Evolutionary conservation across 2,888 invertebrate genomes (phyloP).

Genomic region (Lottia scabra): DNA sequence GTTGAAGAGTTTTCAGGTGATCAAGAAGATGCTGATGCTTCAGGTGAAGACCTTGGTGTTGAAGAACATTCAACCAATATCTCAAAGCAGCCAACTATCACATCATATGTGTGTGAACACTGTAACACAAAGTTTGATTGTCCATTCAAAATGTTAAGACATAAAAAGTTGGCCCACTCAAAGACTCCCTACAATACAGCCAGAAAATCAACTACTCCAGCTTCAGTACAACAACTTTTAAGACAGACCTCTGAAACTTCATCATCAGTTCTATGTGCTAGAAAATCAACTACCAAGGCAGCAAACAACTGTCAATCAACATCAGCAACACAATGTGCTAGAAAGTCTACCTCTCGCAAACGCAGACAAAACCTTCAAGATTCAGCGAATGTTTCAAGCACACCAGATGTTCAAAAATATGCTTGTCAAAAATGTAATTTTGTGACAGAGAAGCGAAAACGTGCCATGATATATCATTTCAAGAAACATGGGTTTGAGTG

Average conservation of each 20-base stretch:
- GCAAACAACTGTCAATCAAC: too few relatives aligned
- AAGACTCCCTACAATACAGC: not conserved
- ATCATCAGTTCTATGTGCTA: not conserved
- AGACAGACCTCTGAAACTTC: not conserved
- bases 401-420: not conserved
- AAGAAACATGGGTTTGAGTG: constrained; percentile 3
- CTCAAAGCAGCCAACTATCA: not conserved
- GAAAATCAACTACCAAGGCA: not conserved
- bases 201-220: not conserved
- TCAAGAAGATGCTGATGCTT: not conserved
- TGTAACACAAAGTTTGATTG: not conserved
- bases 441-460: not conserved
- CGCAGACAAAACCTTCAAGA: not conserved
- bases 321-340: not conserved
- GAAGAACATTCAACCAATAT: not conserved
- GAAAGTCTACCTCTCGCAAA: not conserved
- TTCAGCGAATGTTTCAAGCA: not conserved
- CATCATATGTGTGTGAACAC: not conserved
- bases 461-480: constrained; percentile 7
- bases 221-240: not conserved
- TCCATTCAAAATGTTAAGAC: not conserved
- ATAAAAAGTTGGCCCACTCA: not conserved
- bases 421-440: constrained; percentile 14
- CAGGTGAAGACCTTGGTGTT: not conserved
- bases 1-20: not conserved